Conservation (phyloP, 2,113 vertebrate species). For the Promerops cafer region DNA sequence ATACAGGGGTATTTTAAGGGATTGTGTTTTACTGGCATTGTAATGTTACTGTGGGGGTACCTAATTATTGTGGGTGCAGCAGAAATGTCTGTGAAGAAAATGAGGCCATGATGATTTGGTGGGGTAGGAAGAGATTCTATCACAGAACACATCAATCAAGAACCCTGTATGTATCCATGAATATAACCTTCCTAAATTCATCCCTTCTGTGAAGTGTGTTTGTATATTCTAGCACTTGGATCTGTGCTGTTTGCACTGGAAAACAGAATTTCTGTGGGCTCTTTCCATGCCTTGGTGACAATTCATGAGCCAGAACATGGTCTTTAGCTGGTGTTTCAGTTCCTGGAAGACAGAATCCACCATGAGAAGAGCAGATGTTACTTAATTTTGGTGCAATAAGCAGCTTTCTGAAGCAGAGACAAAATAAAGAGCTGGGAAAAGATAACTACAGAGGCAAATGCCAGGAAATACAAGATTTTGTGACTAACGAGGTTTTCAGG, state of each 20-base stretch:
- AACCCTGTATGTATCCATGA: neutral
- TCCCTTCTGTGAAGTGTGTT: neutral
- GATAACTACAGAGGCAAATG: neutral
- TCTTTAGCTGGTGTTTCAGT: neutral
- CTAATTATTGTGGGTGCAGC: neutral
- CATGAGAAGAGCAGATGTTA: neutral
- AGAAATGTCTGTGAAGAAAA: neutral
- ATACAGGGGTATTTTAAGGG: neutral
- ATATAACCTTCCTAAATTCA: neutral
- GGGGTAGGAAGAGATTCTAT: neutral
- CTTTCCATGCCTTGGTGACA: neutral
- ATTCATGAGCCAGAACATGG: neutral
- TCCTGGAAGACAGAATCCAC: constrained; percentile 4
- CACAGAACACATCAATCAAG: neutral
- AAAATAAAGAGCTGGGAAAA: constrained; percentile 3
- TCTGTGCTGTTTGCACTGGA: neutral
- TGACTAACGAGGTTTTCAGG: neutral
- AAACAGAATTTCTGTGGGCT: neutral
- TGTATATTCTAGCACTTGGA: neutral
- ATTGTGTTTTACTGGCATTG: neutral
- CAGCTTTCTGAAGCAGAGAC: constrained; percentile 5
- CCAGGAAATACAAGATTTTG: neutral
- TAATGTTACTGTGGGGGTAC: neutral
- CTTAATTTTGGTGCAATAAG: neutral
- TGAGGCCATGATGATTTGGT: neutral